phyloP scores from a whole-genome alignment of 2,113 vertebrate species.

The Pseudorectes ferrugineus region DNA sequence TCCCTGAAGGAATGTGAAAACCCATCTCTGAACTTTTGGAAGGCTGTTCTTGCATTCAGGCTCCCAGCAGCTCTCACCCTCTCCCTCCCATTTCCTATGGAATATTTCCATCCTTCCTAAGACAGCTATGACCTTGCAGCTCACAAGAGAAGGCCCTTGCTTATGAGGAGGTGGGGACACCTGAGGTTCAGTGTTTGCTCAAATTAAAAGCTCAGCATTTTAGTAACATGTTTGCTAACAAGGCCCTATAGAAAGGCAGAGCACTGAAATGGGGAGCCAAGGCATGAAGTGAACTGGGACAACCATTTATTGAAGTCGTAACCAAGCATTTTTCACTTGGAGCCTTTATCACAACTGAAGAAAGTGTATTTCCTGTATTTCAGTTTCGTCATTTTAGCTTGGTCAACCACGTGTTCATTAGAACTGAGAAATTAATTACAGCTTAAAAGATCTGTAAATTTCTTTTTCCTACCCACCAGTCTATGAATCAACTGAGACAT shows the following conservation, averaged over 20 bases:
- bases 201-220: neutral
- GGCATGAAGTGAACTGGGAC: neutral
- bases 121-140: rapidly evolving
- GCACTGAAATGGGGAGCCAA: neutral
- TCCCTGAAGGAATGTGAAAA: neutral
- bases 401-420: neutral
- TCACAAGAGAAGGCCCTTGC: neutral
- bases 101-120: neutral
- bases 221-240: neutral
- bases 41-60: neutral
- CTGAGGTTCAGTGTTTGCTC: neutral
- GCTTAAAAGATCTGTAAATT: neutral
- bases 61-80: neutral
- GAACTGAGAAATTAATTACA: neutral
- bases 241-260: neutral
- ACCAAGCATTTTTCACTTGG: neutral
- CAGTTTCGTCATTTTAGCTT: neutral
- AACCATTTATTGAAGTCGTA: neutral
- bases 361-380: neutral
- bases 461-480: neutral
- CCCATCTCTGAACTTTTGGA: neutral
- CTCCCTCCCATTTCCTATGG: neutral
- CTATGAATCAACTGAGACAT: neutral
- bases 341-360: neutral
- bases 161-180: neutral